Percentiles rank a stretch among this genome's conserved stretches.
These are phyloP conservation scores for Oreochromis tanganicae DNA, from an alignment of 2,113 vertebrate species.

Conservation along the genomic window DNA sequence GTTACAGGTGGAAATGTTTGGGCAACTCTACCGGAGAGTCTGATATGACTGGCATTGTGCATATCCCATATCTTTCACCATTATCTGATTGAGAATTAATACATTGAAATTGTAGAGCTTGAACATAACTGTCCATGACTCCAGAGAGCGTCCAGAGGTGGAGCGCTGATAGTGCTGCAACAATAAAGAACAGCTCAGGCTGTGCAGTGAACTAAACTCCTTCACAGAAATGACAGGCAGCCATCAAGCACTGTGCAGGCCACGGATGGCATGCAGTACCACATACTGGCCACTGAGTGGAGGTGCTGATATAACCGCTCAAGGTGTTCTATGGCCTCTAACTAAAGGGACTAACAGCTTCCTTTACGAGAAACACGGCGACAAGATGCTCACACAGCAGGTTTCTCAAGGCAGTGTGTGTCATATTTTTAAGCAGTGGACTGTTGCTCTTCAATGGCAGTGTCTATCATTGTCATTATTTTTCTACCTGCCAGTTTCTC, in stretches of 20 bases:
- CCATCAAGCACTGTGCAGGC: neutral
- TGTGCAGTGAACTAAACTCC: neutral
- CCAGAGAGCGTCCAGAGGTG: neutral
- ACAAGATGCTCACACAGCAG: conserved; percentile 7
- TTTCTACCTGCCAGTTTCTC: neutral
- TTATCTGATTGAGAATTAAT: neutral
- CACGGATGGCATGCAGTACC: conserved; percentile 29
- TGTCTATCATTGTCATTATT: neutral
- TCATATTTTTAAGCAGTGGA: neutral
- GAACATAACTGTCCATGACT: neutral
- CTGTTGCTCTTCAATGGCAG: neutral
- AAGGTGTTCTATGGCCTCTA: neutral
- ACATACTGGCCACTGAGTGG: conserved; percentile 49
- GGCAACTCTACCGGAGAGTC: conserved; percentile 68
- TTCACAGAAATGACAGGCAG: conserved; percentile 19
- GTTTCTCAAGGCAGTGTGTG: conserved; percentile 24
- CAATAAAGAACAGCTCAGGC: conserved; percentile 36
- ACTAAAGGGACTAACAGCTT: conserved; percentile 28
- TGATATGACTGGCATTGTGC: conserved; percentile 3
- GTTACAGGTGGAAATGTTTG: conserved; percentile 23
- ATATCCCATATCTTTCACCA: neutral
- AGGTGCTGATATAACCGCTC: conserved; percentile 11
- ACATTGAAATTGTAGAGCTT: neutral
- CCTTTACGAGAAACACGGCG: conserved; percentile 28
- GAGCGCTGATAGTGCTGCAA: conserved; percentile 8